Base-by-base conservation (phyloP, 2,113 vertebrate genomes). In the Chionodraco myersi region DNA sequence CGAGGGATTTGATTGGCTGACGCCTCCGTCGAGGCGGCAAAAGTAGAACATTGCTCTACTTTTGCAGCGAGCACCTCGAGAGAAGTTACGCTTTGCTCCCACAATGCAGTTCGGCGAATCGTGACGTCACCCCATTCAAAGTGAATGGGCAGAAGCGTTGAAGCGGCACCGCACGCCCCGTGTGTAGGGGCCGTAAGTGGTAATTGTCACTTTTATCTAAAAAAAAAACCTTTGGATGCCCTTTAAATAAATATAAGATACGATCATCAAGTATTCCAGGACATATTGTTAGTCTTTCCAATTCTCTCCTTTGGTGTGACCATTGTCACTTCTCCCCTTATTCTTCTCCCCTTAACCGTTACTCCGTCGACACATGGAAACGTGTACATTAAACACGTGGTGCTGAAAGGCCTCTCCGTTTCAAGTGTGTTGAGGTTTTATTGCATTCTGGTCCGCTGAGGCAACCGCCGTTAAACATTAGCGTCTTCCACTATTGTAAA, bases 371-470 rank as follows among this genome's bases (percentile, higher is more conserved):
- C 76, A 75, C 26, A 83, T 75, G 79, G 72, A 80, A 87, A 86
- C 62, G 60, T 56, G 56, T 57, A 47, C 18, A 5, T 13, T 69
- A 67, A n/a, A 14, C 16, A 41, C 7, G 23, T 1, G 30, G 70
- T 13, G 71, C 14, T 64, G 77, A 73, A 58, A 53, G 57, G 26
- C 11, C 57, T 63, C 36, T 53, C 15, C 63, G 68, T 73, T 79
- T 81, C 36, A 48, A 76, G 14, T 57, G 54, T 70, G 79, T 74
- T 81, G 80, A 54, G 80, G 77, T 72, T 2, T 13, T 54, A 4
- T 51, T 84, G 51, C 59, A 67, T 86, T 82, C 69, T 84, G 74
- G 54, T 52, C 65, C 36, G 63, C 59, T 81, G 77, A 81, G 54
- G 77, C 61, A 83, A 75, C 62, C 61, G 59, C 51, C 71, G 79